A percentile compares a stretch with the other conserved stretches of the same genome.
Evolutionary conservation across 2,888 invertebrate genomes (phyloP).

Genomic region (Sipunculus nudus): DNA sequence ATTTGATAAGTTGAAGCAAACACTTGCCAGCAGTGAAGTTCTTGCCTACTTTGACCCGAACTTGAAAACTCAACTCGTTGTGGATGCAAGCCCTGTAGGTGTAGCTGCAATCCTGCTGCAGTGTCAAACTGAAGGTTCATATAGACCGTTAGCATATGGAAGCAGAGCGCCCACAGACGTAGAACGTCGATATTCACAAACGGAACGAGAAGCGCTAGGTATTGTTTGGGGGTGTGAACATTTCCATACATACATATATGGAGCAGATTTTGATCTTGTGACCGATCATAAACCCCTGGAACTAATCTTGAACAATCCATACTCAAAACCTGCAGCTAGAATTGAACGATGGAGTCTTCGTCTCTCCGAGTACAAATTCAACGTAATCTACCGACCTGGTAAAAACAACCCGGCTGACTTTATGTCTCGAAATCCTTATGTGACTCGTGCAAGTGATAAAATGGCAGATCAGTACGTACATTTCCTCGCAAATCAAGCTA

Average conservation of each 20-base stretch:
- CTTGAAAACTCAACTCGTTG: slow-evolving; percentile 26
- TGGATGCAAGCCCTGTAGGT: slow-evolving; percentile 42
- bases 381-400: slow-evolving; percentile 32
- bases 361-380: slow-evolving; percentile 35
- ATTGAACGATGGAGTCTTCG: slow-evolving; percentile 41
- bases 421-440: slow-evolving; percentile 37
- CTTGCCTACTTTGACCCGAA: slow-evolving; percentile 36
- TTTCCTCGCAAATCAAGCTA: slow-evolving; percentile 17
- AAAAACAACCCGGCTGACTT: slow-evolving; percentile 40
- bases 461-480: slow-evolving; percentile 33
- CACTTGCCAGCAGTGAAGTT: background rate
- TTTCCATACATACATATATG: slow-evolving; percentile 5
- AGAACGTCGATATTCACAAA: slow-evolving; percentile 10
- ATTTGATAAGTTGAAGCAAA: slow-evolving; percentile 25
- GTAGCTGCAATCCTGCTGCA: slow-evolving; percentile 41
- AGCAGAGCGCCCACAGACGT: background rate
- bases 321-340: slow-evolving; percentile 34
- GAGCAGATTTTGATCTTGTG: slow-evolving; percentile 1
- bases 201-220: slow-evolving; percentile 9
- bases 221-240: slow-evolving; percentile 9
- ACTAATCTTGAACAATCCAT: slow-evolving; percentile 16
- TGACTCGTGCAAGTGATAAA: too few relatives aligned
- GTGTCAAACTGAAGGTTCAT: slow-evolving; percentile 5
- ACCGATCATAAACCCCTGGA: slow-evolving; percentile 14
- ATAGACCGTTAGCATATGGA: background rate